These are phyloP conservation scores for Edolisoma coerulescens DNA, from an alignment of 2,113 vertebrate species.

Conservation along the genomic window DNA sequence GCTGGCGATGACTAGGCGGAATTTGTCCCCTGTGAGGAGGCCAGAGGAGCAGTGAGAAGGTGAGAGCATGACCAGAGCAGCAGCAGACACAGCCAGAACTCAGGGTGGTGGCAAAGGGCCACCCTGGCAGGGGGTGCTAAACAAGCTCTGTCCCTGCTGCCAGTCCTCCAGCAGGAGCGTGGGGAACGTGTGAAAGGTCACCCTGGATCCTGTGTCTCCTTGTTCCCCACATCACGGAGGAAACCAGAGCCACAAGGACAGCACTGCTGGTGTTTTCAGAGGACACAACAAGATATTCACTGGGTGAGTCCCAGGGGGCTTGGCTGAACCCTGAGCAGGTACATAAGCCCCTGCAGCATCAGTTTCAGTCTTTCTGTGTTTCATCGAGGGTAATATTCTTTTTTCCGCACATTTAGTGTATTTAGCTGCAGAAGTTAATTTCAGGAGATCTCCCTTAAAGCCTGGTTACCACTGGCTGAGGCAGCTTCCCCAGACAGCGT, in stretches of 20 bases:
- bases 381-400: accelerated
- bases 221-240: accelerated
- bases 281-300: accelerated
- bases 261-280: background rate
- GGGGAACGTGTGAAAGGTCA: accelerated
- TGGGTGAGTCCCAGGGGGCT: background rate
- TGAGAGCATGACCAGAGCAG: accelerated
- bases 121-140: background rate
- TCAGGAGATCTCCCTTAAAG: background rate
- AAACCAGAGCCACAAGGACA: background rate
- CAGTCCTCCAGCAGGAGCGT: background rate
- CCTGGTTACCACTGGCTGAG: background rate
- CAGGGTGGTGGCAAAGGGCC: background rate
- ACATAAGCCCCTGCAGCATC: accelerated
- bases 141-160: background rate
- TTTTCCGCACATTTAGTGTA: accelerated
- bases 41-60: background rate
- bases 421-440: background rate
- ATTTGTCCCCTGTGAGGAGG: slow-evolving; percentile 86
- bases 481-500: background rate
- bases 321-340: background rate
- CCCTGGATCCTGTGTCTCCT: no score
- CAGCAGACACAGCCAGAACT: background rate
- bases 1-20: slow-evolving; percentile 94
- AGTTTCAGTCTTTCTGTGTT: background rate